Percentiles rank a stretch among this genome's conserved stretches.
Conservation (phyloP, 1,140 invertebrate species). For the Nasonia giraulti region DNA sequence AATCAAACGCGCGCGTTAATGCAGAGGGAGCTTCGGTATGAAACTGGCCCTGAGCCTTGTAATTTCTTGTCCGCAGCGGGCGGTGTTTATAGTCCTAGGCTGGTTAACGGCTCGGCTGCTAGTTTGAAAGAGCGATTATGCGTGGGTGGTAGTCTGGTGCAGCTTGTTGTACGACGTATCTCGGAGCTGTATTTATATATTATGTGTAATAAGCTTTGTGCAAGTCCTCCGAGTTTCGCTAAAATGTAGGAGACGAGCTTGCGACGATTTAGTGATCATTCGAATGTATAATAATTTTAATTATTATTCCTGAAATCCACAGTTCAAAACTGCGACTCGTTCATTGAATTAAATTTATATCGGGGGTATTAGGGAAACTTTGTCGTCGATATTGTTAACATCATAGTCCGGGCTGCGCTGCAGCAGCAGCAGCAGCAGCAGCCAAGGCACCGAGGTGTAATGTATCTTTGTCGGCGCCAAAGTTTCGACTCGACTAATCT, state of each 20-base stretch:
- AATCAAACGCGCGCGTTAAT: slow-evolving; percentile 3
- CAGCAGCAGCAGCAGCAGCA: neutral
- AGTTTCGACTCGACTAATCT: slow-evolving; percentile 45
- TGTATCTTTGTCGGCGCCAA: slow-evolving; percentile 31
- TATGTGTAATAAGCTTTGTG: too few relatives aligned
- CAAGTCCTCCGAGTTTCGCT: too few relatives aligned
- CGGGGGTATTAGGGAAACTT: neutral
- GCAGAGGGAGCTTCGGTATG: neutral
- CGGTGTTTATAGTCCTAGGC: neutral
- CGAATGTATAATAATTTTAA: too few relatives aligned
- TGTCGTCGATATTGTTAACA: slow-evolving; percentile 34
- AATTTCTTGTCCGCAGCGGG: neutral
- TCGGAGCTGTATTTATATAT: too few relatives aligned
- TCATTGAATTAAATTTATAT: neutral
- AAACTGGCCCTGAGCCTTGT: neutral
- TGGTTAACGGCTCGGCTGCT: neutral
- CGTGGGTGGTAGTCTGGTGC: too few relatives aligned
- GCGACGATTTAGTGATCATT: too few relatives aligned
- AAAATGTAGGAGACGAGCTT: too few relatives aligned
- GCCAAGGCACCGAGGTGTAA: neutral
- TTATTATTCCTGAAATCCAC: too few relatives aligned
- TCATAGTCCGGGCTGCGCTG: neutral
- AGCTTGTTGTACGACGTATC: too few relatives aligned
- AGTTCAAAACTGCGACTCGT: neutral
- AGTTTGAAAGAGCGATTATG: neutral